These are phyloP conservation scores for Eucidaris tribuloides DNA, from an alignment of 35 echinoderm and acorn worm species.

Conservation along the genomic window DNA sequence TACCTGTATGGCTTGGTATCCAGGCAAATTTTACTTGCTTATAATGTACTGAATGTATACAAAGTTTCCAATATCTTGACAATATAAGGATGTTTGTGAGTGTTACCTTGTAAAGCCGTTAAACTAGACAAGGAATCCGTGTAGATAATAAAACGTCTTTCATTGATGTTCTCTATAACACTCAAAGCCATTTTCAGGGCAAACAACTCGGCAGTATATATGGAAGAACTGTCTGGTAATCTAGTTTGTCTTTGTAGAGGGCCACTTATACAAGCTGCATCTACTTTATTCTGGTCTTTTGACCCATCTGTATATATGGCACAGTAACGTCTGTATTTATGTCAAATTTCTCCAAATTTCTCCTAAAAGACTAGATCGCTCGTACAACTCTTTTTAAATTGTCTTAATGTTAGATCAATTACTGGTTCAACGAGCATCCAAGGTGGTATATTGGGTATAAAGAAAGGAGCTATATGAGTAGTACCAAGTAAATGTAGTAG, in stretches of 20 bases:
- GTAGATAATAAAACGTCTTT: not conserved
- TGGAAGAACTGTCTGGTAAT: conserved; percentile 9
- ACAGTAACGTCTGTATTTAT: not conserved
- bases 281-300: conserved; percentile 12
- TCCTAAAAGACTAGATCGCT: not conserved
- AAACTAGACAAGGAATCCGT: not conserved
- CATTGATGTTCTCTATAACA: not conserved
- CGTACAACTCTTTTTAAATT: not conserved
- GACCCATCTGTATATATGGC: not conserved
- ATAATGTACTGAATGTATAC: not conserved
- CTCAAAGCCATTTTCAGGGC: not conserved
- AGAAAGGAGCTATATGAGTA: not conserved
- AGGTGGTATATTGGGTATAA: not conserved
- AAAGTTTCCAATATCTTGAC: not conserved
- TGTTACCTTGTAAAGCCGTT: not conserved
- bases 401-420: not conserved
- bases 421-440: not conserved
- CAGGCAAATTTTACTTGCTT: not conserved
- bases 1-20: not conserved
- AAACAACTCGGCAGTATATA: not conserved
- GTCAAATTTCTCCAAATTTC: not conserved
- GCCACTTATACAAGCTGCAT: not conserved
- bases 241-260: not conserved
- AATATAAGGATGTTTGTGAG: not conserved
- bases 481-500: not conserved